Evolutionary conservation across 2,113 vertebrate species (phyloP), one percentile per base, ranked within the genome.

Genomic region (Sorex fumeus): DNA sequence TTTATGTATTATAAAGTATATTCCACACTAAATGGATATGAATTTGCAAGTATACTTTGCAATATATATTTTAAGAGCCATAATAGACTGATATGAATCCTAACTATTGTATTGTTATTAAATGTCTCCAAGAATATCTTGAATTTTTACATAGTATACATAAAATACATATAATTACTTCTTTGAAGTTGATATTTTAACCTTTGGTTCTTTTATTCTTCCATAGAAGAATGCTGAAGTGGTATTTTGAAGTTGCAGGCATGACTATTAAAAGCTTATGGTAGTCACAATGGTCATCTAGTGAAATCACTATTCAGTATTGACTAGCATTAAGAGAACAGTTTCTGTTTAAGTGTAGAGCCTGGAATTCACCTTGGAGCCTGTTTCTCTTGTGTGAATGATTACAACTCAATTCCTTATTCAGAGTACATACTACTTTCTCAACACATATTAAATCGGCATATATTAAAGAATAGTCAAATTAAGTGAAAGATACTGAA

Each of bases 21-120:
- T 25, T 70, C 21, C 57, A 60, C 57, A 40, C n/a, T 74, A 23
- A 19, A 43, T 13, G 19, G 32, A 69, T 70, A 72, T 62, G 0
- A 16, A 64, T 87, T 50, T 10, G 15, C 11, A 30, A 88, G 43
- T 80, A 11, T 21, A 90, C 0, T 69, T 64, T 50, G 2, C 2
- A 81, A 86, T 77, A 50, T 1, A 21, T 81, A 60, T 60, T 60
- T 60, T 60, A 60, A 70, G 27, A 81, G 28, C 15, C 28, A 82
- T 28, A 34, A 72, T 3, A 67, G 7, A 16, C 1, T 81, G 13
- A 47, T n/a, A 40, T 86, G 25, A 75, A 74, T 6, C 6, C 79
- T 78, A 50, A 34, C 16, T 81, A 32, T 77, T 88, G 85, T 84
- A 4, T 21, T 79, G 32, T 19, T 92, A 88, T 71, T 74, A 53